These are phyloP conservation scores for Bubalus kerabau DNA, from an alignment of 2,113 vertebrate genomes.

Conservation along the genomic window DNA sequence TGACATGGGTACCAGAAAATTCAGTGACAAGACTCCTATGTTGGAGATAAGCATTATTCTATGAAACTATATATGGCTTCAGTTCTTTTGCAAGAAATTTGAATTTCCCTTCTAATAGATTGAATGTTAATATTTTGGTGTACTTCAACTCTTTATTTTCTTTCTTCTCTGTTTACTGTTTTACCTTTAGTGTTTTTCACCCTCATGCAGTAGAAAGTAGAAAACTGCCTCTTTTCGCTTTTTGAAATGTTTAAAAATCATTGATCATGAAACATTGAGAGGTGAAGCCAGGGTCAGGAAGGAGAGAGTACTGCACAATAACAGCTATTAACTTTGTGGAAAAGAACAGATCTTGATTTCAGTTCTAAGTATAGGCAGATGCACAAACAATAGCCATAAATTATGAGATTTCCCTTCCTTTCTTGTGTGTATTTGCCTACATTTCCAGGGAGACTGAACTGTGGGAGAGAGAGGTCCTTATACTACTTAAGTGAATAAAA, in stretches of 20 bases:
- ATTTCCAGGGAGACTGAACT: background rate
- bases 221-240: background rate
- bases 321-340: slow-evolving; percentile 14
- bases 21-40: background rate
- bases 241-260: background rate
- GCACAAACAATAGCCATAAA: background rate
- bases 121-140: background rate
- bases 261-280: slow-evolving; percentile 22
- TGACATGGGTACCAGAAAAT: background rate
- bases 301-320: background rate
- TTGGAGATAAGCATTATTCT: background rate
- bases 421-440: background rate
- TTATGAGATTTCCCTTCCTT: background rate
- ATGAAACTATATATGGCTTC: background rate
- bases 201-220: background rate
- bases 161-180: background rate
- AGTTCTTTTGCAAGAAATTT: background rate
- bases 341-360: background rate
- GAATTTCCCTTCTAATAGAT: background rate
- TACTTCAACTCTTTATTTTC: background rate
- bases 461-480: background rate
- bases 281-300: background rate
- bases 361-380: background rate
- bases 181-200: background rate
- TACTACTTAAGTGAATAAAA: background rate